Conservation (phyloP, 2,888 invertebrate genomes). For the Synergus laeviventris region DNA sequence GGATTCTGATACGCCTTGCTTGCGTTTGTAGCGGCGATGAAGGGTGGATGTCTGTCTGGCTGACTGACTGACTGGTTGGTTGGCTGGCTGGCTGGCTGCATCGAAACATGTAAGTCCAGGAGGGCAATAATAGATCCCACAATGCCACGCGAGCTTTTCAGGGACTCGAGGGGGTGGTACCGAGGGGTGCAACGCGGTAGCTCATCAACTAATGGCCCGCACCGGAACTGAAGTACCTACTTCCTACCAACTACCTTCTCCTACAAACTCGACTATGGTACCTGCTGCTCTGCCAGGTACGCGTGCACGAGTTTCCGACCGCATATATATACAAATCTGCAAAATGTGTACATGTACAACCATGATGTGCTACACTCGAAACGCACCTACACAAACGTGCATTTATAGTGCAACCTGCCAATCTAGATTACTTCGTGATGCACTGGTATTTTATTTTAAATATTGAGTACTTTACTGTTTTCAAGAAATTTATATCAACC, state of each 20-base stretch:
- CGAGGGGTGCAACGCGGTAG: slow-evolving; percentile 65
- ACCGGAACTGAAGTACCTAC: slow-evolving; percentile 72
- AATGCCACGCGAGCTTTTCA: slow-evolving; percentile 72
- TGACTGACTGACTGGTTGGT: slow-evolving; percentile 44
- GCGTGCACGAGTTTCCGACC: slow-evolving; percentile 45
- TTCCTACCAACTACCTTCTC: slow-evolving; percentile 47
- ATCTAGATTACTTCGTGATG: slow-evolving; percentile 52
- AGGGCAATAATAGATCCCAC: slow-evolving; percentile 73
- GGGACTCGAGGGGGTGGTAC: slow-evolving; percentile 56
- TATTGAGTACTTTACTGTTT: neutral
- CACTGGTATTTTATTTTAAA: slow-evolving; percentile 7
- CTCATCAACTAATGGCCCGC: slow-evolving; percentile 76
- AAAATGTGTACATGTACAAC: slow-evolving; percentile 3
- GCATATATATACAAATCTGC: slow-evolving; percentile 41
- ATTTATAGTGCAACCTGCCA: slow-evolving; percentile 47
- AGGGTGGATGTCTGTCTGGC: slow-evolving; percentile 52
- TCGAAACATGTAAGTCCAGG: slow-evolving; percentile 71
- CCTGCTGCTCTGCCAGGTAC: slow-evolving; percentile 52
- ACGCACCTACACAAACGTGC: slow-evolving; percentile 35
- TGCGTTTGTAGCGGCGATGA: slow-evolving; percentile 51
- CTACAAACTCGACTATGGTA: slow-evolving; percentile 56
- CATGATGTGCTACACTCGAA: slow-evolving; percentile 17
- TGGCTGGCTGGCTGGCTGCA: slow-evolving; percentile 55
- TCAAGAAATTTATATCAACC: too few relatives aligned
- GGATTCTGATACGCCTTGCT: slow-evolving; percentile 49